Base-by-base conservation (phyloP, 1,140 invertebrate genomes). In the Pectinophora gossypiella region DNA sequence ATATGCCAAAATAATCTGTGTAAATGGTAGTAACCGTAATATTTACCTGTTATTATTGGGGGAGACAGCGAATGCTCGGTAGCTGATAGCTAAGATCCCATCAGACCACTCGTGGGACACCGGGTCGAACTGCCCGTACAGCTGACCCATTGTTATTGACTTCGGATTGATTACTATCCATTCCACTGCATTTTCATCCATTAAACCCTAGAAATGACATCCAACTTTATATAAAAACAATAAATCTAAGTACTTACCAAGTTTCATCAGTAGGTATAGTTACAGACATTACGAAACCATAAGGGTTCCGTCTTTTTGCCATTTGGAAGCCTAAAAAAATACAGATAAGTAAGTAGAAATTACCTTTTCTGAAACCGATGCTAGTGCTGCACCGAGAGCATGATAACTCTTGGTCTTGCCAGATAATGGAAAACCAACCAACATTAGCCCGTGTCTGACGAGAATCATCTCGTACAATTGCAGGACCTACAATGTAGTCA, bases 401-500 rank as follows among this genome's bases (percentile, higher is more conserved):
- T 92, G 90, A 66, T 96, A 96, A 6, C 92, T 92, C 12, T 91
- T 91, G 0, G 94, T 94, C 82, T 97, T 97, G 13, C 95, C 95
- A 23, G 94, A 95, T 76, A 97, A 97, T 7, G 97, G 95, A 66
- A 93, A 90, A n/a, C 97, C 97, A 2, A 98, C 95, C 54, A 98
- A 93, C 94, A 95, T 95, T 35, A 95, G 90, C 7, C 94, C 95
- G 76, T 97, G 96, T 20, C 96, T 89, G 0, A 98, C 96, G 27
- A 97, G 92, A 90, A 98, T 98, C 96, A 98, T 98, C 87, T 98
- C 97, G 78, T 97, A 98, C 13, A 98, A 91, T 87, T 98, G 95
- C 6, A 84, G 64, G 19, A 72, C 72, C 79, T 87, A 36, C 9
- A 27, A 43, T 18, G 27, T 1, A 48, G 9, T 18, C 35, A 43